Conservation (phyloP, 2,797 vertebrate species). For the Typhlichthys eigenmanni region DNA sequence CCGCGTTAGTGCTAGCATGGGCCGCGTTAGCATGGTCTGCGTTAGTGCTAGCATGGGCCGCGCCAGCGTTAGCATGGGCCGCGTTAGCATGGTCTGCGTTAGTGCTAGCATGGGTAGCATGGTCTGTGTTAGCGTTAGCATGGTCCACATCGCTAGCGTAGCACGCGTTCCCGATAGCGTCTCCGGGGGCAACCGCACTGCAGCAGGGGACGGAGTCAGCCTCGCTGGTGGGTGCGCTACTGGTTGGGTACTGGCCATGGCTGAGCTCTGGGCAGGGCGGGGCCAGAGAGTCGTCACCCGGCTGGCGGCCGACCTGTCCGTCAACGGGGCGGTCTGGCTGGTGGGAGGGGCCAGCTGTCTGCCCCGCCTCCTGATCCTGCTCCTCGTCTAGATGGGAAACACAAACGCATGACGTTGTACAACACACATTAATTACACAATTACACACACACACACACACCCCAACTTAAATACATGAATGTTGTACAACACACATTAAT, state of each 20-base stretch:
- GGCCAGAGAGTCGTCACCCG: not conserved
- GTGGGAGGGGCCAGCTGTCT: conserved; percentile 48
- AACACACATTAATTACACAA: too few relatives aligned
- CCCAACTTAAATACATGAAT: too few relatives aligned
- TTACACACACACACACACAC: not conserved
- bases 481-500: too few relatives aligned
- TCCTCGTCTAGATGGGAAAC: conserved; percentile 62
- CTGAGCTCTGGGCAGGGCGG: conserved; percentile 11
- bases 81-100: not conserved
- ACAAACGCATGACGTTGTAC: too few relatives aligned
- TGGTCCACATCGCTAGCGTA: not conserved
- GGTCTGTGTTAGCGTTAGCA: not conserved
- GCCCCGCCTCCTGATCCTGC: conserved; percentile 58
- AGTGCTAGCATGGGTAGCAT: conserved; percentile 5
- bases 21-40: not conserved
- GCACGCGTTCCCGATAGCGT: conserved; percentile 8
- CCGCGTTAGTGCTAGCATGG: not conserved
- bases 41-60: too few relatives aligned
- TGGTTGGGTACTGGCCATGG: conserved; percentile 22
- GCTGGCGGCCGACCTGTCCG: conserved; percentile 26
- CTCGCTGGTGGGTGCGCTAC: conserved; percentile 34
- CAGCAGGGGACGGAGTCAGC: conserved; percentile 1
- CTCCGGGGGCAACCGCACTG: conserved; percentile 3
- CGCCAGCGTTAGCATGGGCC: not conserved
- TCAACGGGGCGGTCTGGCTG: conserved; percentile 27